Evolutionary conservation across 1,140 invertebrate genomes (phyloP).

Genomic region (Holotrichia oblita): DNA sequence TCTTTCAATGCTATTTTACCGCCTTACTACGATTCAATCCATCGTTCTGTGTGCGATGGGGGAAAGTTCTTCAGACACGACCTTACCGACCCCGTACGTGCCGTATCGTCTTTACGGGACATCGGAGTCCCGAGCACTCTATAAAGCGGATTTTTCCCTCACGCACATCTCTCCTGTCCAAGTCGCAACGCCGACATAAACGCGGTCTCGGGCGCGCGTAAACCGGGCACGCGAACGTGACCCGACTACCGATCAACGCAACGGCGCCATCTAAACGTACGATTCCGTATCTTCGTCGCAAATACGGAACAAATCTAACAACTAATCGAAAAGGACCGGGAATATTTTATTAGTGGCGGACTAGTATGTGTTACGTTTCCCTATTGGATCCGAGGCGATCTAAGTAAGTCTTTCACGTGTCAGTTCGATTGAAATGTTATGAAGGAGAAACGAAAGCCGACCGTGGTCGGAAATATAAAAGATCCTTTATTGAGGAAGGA

Average conservation of each 20-base stretch:
- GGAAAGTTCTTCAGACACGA: not conserved
- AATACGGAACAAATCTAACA: slow-evolving; percentile 1
- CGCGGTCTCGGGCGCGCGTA: not conserved
- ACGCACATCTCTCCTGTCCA: too few relatives aligned
- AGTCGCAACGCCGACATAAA: too few relatives aligned
- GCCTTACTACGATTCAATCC: too few relatives aligned
- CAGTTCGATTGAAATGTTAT: not conserved
- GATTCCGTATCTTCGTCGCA: not conserved
- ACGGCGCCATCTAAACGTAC: not conserved
- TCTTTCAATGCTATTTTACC: too few relatives aligned
- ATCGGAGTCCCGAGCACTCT: not conserved
- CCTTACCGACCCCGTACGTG: not conserved
- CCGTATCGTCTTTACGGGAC: not conserved
- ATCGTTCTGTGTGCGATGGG: too few relatives aligned
- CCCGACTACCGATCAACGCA: not conserved
- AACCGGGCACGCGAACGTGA: not conserved
- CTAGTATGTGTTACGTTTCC: too few relatives aligned
- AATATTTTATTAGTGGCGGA: slow-evolving; percentile 8
- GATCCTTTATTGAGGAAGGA: too few relatives aligned
- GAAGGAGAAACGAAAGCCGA: not conserved
- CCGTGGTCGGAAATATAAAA: not conserved
- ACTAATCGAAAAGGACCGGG: not conserved
- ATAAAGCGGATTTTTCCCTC: not conserved
- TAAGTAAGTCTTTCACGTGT: not conserved
- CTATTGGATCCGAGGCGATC: not conserved